These are phyloP conservation scores for Hippocampus zosterae DNA, from an alignment of 2,113 vertebrate species.

Conservation along the genomic window DNA sequence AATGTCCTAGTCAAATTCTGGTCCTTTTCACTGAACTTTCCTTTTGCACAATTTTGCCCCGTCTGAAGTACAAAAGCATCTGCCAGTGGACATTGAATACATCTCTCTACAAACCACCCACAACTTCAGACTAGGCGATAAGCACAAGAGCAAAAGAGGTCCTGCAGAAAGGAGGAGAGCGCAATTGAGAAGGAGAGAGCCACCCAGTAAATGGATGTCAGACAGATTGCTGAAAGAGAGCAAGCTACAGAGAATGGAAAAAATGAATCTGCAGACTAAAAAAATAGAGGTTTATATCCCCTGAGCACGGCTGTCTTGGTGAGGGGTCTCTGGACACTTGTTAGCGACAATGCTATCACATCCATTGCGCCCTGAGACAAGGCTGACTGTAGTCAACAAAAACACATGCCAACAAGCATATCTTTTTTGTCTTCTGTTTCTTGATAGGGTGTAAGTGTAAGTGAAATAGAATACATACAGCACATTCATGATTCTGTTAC, in stretches of 20 bases:
- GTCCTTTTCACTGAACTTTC: constrained; percentile 30
- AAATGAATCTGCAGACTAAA: constrained; percentile 61
- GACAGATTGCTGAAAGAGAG: constrained; percentile 35
- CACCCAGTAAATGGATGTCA: constrained; percentile 32
- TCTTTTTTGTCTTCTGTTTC: not conserved
- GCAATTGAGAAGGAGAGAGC: constrained; percentile 16
- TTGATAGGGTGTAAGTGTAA: not conserved
- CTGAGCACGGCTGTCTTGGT: constrained; percentile 39
- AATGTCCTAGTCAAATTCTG: not conserved
- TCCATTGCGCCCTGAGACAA: constrained; percentile 45
- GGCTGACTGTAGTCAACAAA: constrained; percentile 22
- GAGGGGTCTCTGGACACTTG: constrained; percentile 60
- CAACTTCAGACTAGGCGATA: constrained; percentile 28
- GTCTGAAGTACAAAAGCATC: constrained; percentile 16
- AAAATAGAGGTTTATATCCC: constrained; percentile 51
- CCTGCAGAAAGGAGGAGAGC: constrained; percentile 5
- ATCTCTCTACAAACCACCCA: not conserved
- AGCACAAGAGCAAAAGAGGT: constrained; percentile 16
- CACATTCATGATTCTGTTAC: not conserved
- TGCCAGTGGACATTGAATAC: constrained; percentile 30
- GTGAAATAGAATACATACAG: constrained; percentile 6
- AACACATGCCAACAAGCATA: constrained; percentile 5
- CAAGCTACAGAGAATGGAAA: constrained; percentile 31
- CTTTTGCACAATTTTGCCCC: constrained; percentile 8
- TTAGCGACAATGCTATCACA: constrained; percentile 50